Conservation (phyloP, 2,113 vertebrate genomes). For the Hipposideros armiger region DNA sequence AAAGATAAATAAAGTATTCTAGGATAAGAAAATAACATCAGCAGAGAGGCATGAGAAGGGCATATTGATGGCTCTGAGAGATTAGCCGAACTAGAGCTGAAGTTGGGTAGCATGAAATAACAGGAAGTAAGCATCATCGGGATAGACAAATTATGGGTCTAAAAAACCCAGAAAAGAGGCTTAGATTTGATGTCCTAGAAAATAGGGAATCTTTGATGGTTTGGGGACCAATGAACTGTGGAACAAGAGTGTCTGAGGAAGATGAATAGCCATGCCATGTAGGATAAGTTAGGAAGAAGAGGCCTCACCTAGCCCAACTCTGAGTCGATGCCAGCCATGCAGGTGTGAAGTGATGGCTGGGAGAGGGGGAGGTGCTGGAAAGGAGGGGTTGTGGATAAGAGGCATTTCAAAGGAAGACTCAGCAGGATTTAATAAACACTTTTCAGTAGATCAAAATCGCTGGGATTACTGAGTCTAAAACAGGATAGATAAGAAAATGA, state of each 20-base stretch:
- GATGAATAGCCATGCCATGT: neutral
- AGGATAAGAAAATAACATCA: neutral
- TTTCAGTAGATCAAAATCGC: slow-evolving; percentile 79
- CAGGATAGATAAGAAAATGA: slow-evolving; percentile 81
- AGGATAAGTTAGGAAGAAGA: neutral
- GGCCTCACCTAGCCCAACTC: neutral
- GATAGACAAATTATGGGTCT: neutral
- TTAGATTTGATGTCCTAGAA: slow-evolving; percentile 42
- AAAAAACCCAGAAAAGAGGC: slow-evolving; percentile 23
- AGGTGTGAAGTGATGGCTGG: slow-evolving; percentile 73
- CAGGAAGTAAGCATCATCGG: neutral
- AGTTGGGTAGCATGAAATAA: neutral
- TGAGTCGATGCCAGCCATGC: slow-evolving; percentile 18
- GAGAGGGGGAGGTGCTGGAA: neutral
- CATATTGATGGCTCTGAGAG: neutral
- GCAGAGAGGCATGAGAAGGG: neutral
- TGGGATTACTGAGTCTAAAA: slow-evolving; percentile 58
- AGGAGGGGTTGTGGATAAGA: slow-evolving; percentile 53
- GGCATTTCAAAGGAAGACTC: slow-evolving; percentile 79
- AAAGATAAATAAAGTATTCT: neutral
- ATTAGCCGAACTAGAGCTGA: slow-evolving; percentile 25
- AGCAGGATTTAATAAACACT: slow-evolving; percentile 83
- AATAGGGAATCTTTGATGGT: slow-evolving; percentile 14
- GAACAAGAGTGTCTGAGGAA: neutral
- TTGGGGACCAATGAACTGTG: neutral